Evolutionary conservation across 92 coral and sea anemone species (phyloP).

Genomic region (Parazoanthus darwini): DNA sequence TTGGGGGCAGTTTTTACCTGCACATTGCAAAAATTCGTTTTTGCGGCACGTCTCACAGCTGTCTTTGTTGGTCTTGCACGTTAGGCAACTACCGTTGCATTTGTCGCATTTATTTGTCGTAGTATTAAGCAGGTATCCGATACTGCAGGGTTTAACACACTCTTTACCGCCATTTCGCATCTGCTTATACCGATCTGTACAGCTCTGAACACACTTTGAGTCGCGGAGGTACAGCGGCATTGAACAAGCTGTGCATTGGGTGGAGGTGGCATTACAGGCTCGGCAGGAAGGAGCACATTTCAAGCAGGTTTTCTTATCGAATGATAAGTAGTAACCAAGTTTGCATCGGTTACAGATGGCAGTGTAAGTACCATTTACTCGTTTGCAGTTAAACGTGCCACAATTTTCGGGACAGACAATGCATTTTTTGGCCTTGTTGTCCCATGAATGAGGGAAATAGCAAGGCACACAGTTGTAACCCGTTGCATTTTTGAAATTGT

Average conservation of each 20-base stretch:
- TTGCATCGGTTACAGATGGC: slow-evolving; percentile 33
- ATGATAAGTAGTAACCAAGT: slow-evolving; percentile 56
- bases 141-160: slow-evolving; percentile 68
- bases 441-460: neutral
- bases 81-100: slow-evolving; percentile 57
- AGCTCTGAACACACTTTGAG: neutral
- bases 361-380: slow-evolving; percentile 10
- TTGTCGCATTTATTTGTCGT: slow-evolving; percentile 45
- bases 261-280: slow-evolving; percentile 43
- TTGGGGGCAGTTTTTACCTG: neutral
- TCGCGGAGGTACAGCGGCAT: slow-evolving; percentile 22
- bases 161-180: neutral
- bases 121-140: slow-evolving; percentile 50
- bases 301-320: slow-evolving; percentile 45
- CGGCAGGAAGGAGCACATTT: slow-evolving; percentile 62
- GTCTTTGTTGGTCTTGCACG: slow-evolving; percentile 45
- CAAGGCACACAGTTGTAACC: slow-evolving; percentile 67
- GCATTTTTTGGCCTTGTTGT: neutral
- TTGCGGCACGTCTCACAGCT: slow-evolving; percentile 40
- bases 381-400: neutral
- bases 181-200: slow-evolving; percentile 12
- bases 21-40: slow-evolving; percentile 3
- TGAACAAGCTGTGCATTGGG: slow-evolving; percentile 53
- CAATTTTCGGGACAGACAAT: slow-evolving; percentile 26
- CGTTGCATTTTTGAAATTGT: slow-evolving; percentile 39